Base-by-base conservation (phyloP, 2,113 vertebrate species). In the Atherinomorus stipes region DNA sequence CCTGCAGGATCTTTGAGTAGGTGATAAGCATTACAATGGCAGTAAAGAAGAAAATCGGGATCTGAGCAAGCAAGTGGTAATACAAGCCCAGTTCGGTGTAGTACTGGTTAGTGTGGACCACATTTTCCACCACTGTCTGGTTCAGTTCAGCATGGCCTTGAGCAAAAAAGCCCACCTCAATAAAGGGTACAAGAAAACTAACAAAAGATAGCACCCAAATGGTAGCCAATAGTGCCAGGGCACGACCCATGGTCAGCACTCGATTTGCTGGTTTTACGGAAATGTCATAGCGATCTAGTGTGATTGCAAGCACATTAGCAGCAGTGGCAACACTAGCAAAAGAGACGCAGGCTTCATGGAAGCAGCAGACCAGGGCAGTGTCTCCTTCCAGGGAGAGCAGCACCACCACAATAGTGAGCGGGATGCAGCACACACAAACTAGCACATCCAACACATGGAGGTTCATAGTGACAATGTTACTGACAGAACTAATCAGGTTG, bases 401-500 rank as follows among this genome's bases (percentile, higher is more conserved):
- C 77, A 98, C 95, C 78, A 98, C 96, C 89, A 97, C 96, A 78
- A 97, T 96, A 70, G 98, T 99, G 88, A 99, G 94, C 61, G 98
- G 98, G 89, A 99, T 97, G 89, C 98, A 99, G 90, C 97, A 95
- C 91, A 99, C 93, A 90, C 98, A 99, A 75, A 99, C 96, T 78
- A 98, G 93, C 85, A 98, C 97, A 88, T 99, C 98, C 84, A 99
- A 91, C 84, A 99, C 96, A 71, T 99, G 98, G 86, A 99, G 95
- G 93, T 99, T 99, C 95, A 99, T 98, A 59, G 98, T 99, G 90
- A 99, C 97, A 44, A 98, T 97, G 93, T 99, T 99, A 94, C 97
- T 98, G 94, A 99, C 98, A 44, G 98, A 99, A 86, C 96, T 98
- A 91, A 99, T 97, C 92, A 99, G 95, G 94, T 99, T 99, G 80